Conservation (phyloP, 2,113 vertebrate genomes). For the Stomatorhinus ivindoensis region DNA sequence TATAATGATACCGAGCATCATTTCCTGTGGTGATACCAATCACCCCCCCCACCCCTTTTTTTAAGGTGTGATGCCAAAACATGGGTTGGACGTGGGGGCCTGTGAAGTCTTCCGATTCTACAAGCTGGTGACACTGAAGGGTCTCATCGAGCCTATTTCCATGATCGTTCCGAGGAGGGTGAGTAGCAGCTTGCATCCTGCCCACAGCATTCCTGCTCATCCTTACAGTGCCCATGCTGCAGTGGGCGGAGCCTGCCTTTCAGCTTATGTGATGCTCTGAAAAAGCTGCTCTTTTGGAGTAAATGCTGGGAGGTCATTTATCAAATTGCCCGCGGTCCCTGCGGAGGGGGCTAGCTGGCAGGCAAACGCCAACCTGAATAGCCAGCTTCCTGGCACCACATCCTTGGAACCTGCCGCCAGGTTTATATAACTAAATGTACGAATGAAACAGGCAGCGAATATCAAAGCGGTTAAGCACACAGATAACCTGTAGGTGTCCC, state of each 20-base stretch:
- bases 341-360: neutral
- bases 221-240: neutral
- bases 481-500: neutral
- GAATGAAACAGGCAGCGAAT: neutral
- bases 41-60: neutral
- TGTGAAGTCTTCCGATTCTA: constrained; percentile 97
- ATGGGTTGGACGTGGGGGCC: constrained; percentile 83
- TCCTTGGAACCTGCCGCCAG: neutral
- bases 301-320: neutral
- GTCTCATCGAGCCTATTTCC: constrained; percentile 90
- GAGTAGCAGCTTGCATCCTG: constrained; percentile 45
- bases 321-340: neutral
- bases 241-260: neutral
- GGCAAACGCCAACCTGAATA: neutral
- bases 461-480: neutral
- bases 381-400: neutral
- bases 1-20: neutral
- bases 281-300: neutral
- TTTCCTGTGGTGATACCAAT: neutral
- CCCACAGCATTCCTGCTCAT: neutral
- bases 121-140: constrained; percentile 92
- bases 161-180: constrained; percentile 97
- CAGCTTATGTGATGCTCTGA: neutral
- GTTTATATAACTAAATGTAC: neutral
- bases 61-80: constrained; percentile 93